phyloP scores from a whole-genome alignment of 23 tunicate species.

The Halocynthia roretzi region DNA sequence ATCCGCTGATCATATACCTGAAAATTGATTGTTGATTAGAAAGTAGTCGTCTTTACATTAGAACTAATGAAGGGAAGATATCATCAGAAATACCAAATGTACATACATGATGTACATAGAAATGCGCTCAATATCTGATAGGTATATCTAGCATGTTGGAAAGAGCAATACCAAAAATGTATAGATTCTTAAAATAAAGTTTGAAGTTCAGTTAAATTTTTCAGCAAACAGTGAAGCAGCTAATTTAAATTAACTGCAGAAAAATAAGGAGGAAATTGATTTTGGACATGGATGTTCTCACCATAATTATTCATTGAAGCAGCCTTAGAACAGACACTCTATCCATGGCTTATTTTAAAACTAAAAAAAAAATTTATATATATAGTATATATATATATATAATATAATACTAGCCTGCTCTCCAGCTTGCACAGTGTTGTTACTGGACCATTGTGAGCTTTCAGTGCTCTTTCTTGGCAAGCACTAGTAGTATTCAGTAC shows the following conservation, averaged over 20 bases:
- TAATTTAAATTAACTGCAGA: no score
- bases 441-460: constrained; percentile 65
- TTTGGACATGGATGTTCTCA: no score
- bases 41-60: background rate
- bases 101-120: no score
- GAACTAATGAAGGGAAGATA: background rate
- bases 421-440: constrained; percentile 55
- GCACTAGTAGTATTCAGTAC: constrained; percentile 37
- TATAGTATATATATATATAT: background rate
- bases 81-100: background rate
- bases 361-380: background rate
- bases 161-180: no score
- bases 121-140: no score
- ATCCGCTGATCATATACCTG: constrained; percentile 69
- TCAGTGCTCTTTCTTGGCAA: constrained; percentile 50
- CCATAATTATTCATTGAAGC: no score
- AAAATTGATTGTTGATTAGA: background rate
- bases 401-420: constrained; percentile 40
- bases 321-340: no score
- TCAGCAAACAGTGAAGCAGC: no score
- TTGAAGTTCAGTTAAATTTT: no score
- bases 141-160: no score
- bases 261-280: no score
- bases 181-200: no score
- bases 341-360: background rate